Evolutionary conservation across 1,140 invertebrate genomes (phyloP), one percentile per base, ranked within the genome.

Genomic region (Pemphigus obesinymphae): DNA sequence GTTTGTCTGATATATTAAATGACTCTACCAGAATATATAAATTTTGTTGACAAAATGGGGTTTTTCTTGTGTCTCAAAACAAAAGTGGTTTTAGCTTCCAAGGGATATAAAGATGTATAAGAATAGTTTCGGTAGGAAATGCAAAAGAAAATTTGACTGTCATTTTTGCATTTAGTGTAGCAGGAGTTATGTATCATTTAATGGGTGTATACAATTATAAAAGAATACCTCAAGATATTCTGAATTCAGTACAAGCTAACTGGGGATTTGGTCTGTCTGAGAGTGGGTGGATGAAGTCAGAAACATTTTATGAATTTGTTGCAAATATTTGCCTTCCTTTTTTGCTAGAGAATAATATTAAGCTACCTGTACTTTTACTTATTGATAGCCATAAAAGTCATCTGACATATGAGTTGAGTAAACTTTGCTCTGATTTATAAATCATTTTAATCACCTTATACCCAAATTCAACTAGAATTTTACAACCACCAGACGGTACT

Each of bases 291-390:
- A 88, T 87, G 86, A 87, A 76, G 50, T 84, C 43, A 31, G 85
- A 85, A 85, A 76, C 83, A 26, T 88, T 88, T 83, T 88, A 85
- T 82, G 85, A 88, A 84, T 88, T 86, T 83, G 82, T 87, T 37
- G 83, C 84, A 20, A 86, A 88, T 83, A 84, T 86, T 20, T 88
- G 87, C 84, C 17, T 86, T 63, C 86, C 85, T 68, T 88, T 48
- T 48, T 48, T 58, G 15, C 6, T 58, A 26, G 17, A 23, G 26
- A 58, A 58, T 58, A 29, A 29, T 8, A 58, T 58, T 11, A 58
- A 58, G 23, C 15, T 58, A 29, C 55, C 55, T 58, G 55, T 58
- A 26, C 7, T 58, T 58, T 58, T 58, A 15, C 23, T 58, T 58
- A 20, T 58, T 58, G 55, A 58, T 58, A 20, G 55, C 55, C 55